A percentile compares a stretch with the other conserved stretches of the same genome.
Evolutionary conservation across 2,113 vertebrate genomes (phyloP).

Genomic region (Nothobranchius kuhntae): DNA sequence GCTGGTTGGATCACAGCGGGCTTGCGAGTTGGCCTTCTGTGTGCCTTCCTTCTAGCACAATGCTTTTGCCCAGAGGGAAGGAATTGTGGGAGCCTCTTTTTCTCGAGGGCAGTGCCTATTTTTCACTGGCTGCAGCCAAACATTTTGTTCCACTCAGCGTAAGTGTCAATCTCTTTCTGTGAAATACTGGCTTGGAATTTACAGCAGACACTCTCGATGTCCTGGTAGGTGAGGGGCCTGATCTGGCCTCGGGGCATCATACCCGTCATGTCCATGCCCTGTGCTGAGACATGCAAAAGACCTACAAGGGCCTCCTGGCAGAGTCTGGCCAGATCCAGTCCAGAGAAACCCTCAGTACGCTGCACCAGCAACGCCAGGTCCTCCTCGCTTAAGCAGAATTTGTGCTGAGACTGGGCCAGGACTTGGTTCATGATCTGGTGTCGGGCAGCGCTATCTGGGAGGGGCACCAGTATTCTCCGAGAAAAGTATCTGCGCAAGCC

Average conservation of each 20-base stretch:
- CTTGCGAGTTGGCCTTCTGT: slow-evolving; percentile 56
- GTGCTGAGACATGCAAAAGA: slow-evolving; percentile 86
- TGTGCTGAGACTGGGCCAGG: slow-evolving; percentile 96
- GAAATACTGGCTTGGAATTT: slow-evolving; percentile 98
- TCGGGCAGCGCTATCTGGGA: slow-evolving; percentile 90
- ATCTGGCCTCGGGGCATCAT: slow-evolving; percentile 93
- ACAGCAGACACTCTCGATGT: slow-evolving; percentile 97
- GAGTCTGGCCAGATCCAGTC: slow-evolving; percentile 92
- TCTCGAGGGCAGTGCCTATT: slow-evolving; percentile 61
- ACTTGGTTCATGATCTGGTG: slow-evolving; percentile 95
- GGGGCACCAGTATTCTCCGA: slow-evolving; percentile 92
- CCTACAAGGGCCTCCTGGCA: slow-evolving; percentile 94
- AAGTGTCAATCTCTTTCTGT: slow-evolving; percentile 97
- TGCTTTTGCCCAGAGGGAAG: slow-evolving; percentile 64
- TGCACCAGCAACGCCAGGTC: slow-evolving; percentile 95
- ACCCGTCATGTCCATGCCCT: slow-evolving; percentile 91
- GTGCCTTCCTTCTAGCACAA: slow-evolving; percentile 62
- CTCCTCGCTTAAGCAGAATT: slow-evolving; percentile 96
- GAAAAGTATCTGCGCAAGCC: slow-evolving; percentile 94
- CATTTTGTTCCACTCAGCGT: slow-evolving; percentile 99
- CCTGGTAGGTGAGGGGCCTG: slow-evolving; percentile 94
- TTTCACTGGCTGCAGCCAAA: slow-evolving; percentile 96
- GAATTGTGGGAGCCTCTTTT: slow-evolving; percentile 64
- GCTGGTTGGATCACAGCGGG: slow-evolving; percentile 52
- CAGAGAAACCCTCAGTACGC: slow-evolving; percentile 95